Conservation (phyloP, 2,113 vertebrate species). For the Actenoides lindsayi region DNA sequence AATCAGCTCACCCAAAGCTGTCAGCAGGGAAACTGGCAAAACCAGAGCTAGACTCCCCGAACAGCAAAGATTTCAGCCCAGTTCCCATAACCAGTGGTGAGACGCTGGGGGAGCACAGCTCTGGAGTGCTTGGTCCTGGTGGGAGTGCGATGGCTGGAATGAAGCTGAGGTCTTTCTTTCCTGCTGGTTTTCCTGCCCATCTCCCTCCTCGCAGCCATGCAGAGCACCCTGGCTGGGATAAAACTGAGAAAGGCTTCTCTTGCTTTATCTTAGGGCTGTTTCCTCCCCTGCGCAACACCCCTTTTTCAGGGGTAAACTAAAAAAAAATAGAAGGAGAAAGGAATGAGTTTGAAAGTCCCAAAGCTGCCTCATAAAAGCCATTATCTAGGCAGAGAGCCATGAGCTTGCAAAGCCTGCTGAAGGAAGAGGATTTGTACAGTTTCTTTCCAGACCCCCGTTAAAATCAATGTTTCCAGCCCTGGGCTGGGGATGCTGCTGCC, state of each 20-base stretch:
- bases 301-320: neutral
- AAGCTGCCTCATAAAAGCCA: neutral
- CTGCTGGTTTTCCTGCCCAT: neutral
- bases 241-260: neutral
- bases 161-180: neutral
- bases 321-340: neutral
- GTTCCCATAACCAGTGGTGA: neutral
- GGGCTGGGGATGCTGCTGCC: neutral
- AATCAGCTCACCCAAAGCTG: neutral
- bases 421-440: neutral
- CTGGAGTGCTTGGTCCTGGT: neutral
- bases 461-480: neutral
- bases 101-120: neutral
- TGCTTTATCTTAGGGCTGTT: neutral
- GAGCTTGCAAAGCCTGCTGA: neutral
- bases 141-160: neutral
- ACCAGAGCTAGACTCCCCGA: neutral
- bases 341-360: neutral
- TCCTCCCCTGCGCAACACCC: neutral
- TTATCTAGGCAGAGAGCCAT: neutral
- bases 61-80: rapidly evolving
- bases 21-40: neutral
- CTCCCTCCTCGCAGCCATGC: neutral
- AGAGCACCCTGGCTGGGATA: neutral
- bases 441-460: neutral